These are phyloP conservation scores for Neuroterus valhalla DNA, from an alignment of 1,140 invertebrate species.

Conservation along the genomic window DNA sequence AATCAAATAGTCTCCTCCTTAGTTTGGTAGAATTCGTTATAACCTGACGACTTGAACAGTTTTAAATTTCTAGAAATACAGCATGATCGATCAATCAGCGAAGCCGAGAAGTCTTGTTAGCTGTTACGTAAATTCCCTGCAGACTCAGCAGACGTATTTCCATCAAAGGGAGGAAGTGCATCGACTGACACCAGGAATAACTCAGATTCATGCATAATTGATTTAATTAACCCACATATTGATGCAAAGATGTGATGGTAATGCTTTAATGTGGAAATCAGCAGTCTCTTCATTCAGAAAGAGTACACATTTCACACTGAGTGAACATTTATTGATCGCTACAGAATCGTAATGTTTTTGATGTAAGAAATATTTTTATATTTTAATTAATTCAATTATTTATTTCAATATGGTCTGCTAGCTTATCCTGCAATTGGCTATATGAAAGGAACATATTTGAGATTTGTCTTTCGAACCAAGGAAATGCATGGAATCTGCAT, in stretches of 20 bases:
- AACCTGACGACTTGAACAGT: not conserved
- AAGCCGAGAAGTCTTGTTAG: conserved; percentile 23
- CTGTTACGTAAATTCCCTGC: conserved; percentile 23
- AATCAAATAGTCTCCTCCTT: not conserved
- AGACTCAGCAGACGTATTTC: conserved; percentile 22
- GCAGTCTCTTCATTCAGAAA: not conserved
- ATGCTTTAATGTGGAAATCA: not conserved
- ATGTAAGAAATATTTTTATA: too few relatives aligned
- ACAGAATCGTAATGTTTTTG: too few relatives aligned
- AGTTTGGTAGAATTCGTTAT: not conserved
- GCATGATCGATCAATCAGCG: conserved; percentile 12
- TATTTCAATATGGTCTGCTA: too few relatives aligned
- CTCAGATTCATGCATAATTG: conserved; percentile 22
- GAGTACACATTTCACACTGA: not conserved
- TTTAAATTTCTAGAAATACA: not conserved
- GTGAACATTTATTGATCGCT: too few relatives aligned
- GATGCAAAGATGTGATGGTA: conserved; percentile 14
- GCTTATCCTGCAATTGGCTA: too few relatives aligned
- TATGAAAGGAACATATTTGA: too few relatives aligned
- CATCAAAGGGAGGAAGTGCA: conserved; percentile 18
- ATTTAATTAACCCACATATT: conserved; percentile 26
- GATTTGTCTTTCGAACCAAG: too few relatives aligned
- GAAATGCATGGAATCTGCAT: too few relatives aligned
- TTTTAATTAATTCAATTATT: too few relatives aligned
- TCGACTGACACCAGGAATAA: conserved; percentile 16